phyloP scores from a whole-genome alignment of 37 sponge, comb jelly and placozoan genomes.

The Bolinopsis microptera region DNA sequence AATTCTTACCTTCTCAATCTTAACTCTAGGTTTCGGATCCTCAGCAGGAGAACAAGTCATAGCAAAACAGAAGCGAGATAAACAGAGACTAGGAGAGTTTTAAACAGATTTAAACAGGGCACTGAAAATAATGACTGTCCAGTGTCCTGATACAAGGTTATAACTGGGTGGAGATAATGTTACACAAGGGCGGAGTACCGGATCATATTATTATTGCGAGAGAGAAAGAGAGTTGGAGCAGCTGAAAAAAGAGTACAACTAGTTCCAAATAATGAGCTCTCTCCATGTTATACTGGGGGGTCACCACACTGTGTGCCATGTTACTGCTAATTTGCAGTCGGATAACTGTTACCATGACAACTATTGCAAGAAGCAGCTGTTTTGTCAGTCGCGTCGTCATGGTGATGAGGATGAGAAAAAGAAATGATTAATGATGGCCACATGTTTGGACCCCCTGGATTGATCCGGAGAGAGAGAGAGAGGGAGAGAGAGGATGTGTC shows the following conservation, averaged over 20 bases:
- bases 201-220: background rate
- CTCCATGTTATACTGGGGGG: background rate
- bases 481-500: background rate
- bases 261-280: background rate
- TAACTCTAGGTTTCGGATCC: background rate
- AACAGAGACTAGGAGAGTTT: background rate
- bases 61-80: background rate
- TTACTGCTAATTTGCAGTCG: background rate
- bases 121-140: too few relatives aligned
- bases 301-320: background rate
- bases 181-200: background rate
- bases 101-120: background rate
- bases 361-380: background rate
- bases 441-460: background rate
- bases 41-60: constrained; percentile 31
- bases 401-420: background rate
- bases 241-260: background rate
- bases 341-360: constrained; percentile 26
- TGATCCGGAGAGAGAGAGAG: background rate
- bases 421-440: background rate
- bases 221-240: constrained; percentile 27
- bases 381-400: background rate
- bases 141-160: too few relatives aligned
- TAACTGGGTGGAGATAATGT: background rate
- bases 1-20: constrained; percentile 30